These are phyloP conservation scores for Typhlomys cinereus DNA, from an alignment of 2,113 vertebrate genomes.

Conservation along the genomic window DNA sequence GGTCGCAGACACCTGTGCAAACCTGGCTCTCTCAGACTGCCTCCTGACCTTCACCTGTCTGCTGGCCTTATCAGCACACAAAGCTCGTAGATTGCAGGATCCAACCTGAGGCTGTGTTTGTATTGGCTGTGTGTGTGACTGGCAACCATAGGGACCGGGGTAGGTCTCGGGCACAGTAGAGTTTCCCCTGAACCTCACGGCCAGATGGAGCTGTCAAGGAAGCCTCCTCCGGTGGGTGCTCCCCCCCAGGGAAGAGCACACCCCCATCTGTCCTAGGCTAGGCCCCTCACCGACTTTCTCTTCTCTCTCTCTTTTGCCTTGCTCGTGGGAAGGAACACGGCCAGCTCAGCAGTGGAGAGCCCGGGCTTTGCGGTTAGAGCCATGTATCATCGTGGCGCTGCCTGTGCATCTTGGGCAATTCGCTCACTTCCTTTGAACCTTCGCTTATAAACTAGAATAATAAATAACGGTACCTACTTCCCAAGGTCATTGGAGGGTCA, in stretches of 20 bases:
- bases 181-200: not conserved
- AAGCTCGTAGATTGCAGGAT: slow-evolving; percentile 40
- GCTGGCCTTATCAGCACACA: slow-evolving; percentile 45
- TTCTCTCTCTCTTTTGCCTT: not conserved
- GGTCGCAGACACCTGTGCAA: not conserved
- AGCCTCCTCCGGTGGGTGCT: not conserved
- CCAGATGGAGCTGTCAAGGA: not conserved
- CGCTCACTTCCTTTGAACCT: not conserved
- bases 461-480: not conserved
- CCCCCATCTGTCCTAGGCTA: not conserved
- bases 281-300: not conserved
- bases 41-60: slow-evolving; percentile 13
- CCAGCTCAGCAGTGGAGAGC: not conserved
- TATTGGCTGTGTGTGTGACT: not conserved
- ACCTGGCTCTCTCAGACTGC: not conserved
- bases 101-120: slow-evolving; percentile 9
- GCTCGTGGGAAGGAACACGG: not conserved
- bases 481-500: not conserved
- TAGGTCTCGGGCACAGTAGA: too few relatives aligned
- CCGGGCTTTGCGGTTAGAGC: not conserved
- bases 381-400: not conserved
- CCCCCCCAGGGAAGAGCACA: not conserved
- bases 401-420: not conserved
- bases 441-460: not conserved
- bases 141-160: not conserved